Percentiles rank a stretch among this genome's conserved stretches.
phyloP scores from a whole-genome alignment of 2,113 vertebrate species.

The Lipotes vexillifer region DNA sequence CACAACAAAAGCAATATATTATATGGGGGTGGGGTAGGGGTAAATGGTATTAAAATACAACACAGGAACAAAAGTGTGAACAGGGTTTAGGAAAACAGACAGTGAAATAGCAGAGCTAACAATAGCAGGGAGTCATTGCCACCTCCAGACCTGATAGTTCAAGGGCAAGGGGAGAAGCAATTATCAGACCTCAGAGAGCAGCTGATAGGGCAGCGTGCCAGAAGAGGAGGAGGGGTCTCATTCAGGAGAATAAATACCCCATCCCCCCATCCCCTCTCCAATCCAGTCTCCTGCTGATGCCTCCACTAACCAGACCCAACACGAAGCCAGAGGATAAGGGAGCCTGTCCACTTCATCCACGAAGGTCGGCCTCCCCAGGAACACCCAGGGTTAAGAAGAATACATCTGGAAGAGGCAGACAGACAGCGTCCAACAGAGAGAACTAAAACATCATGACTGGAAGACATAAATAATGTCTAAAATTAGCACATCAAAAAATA shows the following conservation, averaged over 20 bases:
- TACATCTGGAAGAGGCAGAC: neutral
- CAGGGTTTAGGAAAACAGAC: neutral
- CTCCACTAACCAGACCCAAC: neutral
- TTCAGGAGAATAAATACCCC: neutral
- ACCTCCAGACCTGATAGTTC: neutral
- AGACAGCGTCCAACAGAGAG: neutral
- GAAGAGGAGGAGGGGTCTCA: neutral
- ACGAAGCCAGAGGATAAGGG: neutral
- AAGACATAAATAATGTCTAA: neutral
- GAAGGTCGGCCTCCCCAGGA: neutral
- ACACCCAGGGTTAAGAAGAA: neutral
- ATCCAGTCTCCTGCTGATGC: neutral
- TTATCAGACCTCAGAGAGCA: neutral
- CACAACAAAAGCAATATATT: neutral
- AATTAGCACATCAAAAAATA: neutral
- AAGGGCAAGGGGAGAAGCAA: neutral
- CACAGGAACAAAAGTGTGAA: neutral
- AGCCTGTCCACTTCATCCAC: no score
- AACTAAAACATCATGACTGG: neutral
- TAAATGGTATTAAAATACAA: neutral
- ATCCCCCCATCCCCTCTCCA: neutral
- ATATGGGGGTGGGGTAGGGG: fast-evolving
- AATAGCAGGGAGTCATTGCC: neutral
- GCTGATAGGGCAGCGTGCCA: neutral
- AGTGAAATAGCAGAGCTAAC: neutral